phyloP scores from a whole-genome alignment of 2,888 invertebrate species.

The Ophion obscuratus region DNA sequence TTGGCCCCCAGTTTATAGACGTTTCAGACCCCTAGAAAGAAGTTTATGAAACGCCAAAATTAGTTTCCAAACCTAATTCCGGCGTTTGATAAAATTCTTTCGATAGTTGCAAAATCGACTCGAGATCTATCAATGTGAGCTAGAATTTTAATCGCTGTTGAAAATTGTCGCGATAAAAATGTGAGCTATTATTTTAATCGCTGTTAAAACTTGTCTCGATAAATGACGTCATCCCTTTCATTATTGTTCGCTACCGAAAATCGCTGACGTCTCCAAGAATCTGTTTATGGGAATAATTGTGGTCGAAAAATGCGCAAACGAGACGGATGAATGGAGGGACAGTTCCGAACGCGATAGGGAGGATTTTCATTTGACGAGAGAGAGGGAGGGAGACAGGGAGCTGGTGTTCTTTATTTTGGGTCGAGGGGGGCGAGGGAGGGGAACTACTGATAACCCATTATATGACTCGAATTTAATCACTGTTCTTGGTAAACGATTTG shows the following conservation, averaged over 20 bases:
- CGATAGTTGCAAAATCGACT: background rate
- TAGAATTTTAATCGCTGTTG: background rate
- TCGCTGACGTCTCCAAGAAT: background rate
- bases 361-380: background rate
- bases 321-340: slow-evolving; percentile 39
- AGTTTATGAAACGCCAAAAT: no score
- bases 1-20: no score
- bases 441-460: slow-evolving; percentile 73
- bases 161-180: background rate
- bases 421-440: slow-evolving; percentile 54
- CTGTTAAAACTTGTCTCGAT: background rate
- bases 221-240: background rate
- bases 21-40: no score
- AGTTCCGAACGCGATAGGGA: slow-evolving; percentile 60
- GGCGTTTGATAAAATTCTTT: background rate
- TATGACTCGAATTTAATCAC: slow-evolving; percentile 64
- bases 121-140: background rate
- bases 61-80: background rate
- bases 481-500: slow-evolving; percentile 41
- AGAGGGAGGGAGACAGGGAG: background rate
- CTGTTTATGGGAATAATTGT: slow-evolving; percentile 8
- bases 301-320: slow-evolving; percentile 12
- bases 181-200: background rate
- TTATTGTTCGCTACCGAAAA: background rate
- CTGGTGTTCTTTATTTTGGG: background rate